These are phyloP conservation scores for Helicoverpa armigera DNA, from an alignment of 1,140 invertebrate genomes.

Conservation along the genomic window DNA sequence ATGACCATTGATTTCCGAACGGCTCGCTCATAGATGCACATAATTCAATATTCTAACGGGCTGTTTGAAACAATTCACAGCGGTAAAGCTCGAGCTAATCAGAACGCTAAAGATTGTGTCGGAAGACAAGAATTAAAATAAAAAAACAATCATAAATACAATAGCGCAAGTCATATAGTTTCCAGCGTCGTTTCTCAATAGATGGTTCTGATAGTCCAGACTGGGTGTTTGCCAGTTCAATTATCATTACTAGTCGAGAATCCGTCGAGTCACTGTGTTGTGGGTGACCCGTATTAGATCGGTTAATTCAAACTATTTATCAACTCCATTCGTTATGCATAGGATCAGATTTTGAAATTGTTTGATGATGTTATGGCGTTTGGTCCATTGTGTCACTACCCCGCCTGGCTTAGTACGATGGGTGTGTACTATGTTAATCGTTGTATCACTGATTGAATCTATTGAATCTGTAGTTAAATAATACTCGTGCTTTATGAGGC, in stretches of 20 bases:
- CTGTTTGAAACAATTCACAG: constrained; percentile 81
- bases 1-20: constrained; percentile 35
- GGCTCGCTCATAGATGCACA: constrained; percentile 31
- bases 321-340: constrained; percentile 85
- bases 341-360: constrained; percentile 86
- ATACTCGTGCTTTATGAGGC: constrained; percentile 66
- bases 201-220: constrained; percentile 78
- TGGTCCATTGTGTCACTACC: constrained; percentile 73
- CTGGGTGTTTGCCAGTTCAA: constrained; percentile 86
- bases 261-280: constrained; percentile 79
- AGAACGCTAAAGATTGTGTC: constrained; percentile 86
- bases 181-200: constrained; percentile 77
- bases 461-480: constrained; percentile 71
- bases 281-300: constrained; percentile 86
- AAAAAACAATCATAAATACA: constrained; percentile 82
- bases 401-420: constrained; percentile 79
- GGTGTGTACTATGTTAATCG: constrained; percentile 82
- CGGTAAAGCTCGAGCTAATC: constrained; percentile 84
- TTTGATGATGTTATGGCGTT: constrained; percentile 85
- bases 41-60: constrained; percentile 62
- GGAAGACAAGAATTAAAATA: constrained; percentile 81
- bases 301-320: constrained; percentile 87
- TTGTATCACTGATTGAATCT: constrained; percentile 76
- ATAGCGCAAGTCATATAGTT: constrained; percentile 85
- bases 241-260: constrained; percentile 83